A percentile compares a stretch with the other conserved stretches of the same genome.
These are phyloP conservation scores for Xylophagus ater DNA, from an alignment of 2,888 invertebrate genomes.

Conservation along the genomic window DNA sequence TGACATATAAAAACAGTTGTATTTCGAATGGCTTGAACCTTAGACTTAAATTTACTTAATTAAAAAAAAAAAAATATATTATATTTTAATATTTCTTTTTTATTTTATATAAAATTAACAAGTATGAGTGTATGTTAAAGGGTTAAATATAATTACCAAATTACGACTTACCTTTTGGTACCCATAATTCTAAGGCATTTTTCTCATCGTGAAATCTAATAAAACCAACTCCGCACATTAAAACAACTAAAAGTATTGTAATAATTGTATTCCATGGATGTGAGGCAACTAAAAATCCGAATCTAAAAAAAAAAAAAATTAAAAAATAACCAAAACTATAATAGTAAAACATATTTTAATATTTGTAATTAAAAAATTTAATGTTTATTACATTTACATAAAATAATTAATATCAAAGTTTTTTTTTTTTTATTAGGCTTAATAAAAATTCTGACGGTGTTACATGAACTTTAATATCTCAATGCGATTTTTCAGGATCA, in stretches of 20 bases:
- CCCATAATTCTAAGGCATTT: slow-evolving; percentile 65
- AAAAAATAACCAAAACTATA: slow-evolving; percentile 1
- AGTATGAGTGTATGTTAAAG: not conserved
- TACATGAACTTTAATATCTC: too few species aligned
- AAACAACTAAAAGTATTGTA: slow-evolving; percentile 45
- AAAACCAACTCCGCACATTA: slow-evolving; percentile 50
- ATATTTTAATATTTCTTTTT: not conserved
- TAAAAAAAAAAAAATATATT: not conserved
- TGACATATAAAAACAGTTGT: too few species aligned
- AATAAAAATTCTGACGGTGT: too few species aligned
- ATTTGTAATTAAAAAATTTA: not conserved
- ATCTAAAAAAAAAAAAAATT: slow-evolving; percentile 34
- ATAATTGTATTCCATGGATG: slow-evolving; percentile 51
- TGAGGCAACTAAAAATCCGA: slow-evolving; percentile 50
- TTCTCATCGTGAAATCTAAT: slow-evolving; percentile 58
- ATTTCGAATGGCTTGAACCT: too few species aligned
- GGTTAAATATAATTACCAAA: not conserved
- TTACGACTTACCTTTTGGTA: slow-evolving; percentile 27
- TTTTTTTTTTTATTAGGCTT: too few species aligned
- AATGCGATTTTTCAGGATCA: too few species aligned
- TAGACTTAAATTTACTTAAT: slow-evolving; percentile 3
- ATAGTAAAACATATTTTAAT: not conserved
- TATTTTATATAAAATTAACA: not conserved
- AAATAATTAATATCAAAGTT: not conserved
- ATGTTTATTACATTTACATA: not conserved